phyloP scores from a whole-genome alignment of 2,113 vertebrate species.

The Paramisgurnus dabryanus region DNA sequence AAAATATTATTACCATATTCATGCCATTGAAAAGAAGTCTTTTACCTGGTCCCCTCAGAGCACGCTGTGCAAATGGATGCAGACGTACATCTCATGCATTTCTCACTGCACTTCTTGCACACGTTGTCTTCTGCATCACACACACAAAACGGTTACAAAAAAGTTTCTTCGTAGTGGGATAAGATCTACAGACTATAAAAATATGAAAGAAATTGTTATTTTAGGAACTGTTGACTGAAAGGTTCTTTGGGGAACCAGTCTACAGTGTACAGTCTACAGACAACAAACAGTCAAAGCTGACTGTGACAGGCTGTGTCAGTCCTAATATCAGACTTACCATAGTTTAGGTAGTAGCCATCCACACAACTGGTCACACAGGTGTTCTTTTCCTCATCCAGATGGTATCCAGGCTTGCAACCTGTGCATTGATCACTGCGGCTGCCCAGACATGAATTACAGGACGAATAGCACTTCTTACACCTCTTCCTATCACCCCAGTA shows the following conservation, averaged over 20 bases:
- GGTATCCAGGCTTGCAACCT: conserved; percentile 84
- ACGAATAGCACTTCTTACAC: conserved; percentile 89
- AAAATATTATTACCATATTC: neutral
- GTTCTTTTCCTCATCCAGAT: conserved; percentile 83
- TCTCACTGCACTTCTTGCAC: conserved; percentile 90
- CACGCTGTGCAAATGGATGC: conserved; percentile 91
- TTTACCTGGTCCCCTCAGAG: conserved; percentile 87
- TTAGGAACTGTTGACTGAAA: too few species aligned
- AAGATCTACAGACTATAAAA: too few species aligned
- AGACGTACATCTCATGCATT: conserved; percentile 87
- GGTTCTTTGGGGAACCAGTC: too few species aligned
- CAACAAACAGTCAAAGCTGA: too few species aligned
- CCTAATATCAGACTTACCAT: conserved; percentile 73
- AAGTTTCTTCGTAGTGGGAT: too few species aligned
- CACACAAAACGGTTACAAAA: conserved; percentile 52
- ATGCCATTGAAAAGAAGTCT: neutral
- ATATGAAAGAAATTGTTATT: too few species aligned
- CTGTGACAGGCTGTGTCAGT: too few species aligned
- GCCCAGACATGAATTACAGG: conserved; percentile 87
- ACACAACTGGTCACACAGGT: conserved; percentile 84
- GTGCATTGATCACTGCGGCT: conserved; percentile 88
- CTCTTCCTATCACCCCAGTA: conserved; percentile 90
- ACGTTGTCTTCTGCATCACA: conserved; percentile 79
- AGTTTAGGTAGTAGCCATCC: conserved; percentile 85
- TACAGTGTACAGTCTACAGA: too few species aligned